These are phyloP conservation scores for Thunnus thynnus DNA, from an alignment of 2,113 vertebrate species.

Conservation along the genomic window DNA sequence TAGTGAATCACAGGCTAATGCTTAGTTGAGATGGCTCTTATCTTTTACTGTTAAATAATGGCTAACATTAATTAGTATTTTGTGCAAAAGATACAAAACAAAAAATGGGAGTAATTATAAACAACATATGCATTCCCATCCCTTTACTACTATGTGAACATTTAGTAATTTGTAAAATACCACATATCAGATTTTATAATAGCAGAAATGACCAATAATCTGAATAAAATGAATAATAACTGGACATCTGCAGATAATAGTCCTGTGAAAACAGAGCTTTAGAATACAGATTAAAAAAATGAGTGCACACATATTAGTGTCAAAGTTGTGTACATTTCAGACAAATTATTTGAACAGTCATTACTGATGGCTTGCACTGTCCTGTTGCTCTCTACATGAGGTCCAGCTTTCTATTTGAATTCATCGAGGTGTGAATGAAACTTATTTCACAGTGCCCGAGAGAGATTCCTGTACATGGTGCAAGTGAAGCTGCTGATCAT, in stretches of 20 bases:
- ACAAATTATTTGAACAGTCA: background rate
- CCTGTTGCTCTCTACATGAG: background rate
- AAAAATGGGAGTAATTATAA: background rate
- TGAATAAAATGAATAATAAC: too few species aligned
- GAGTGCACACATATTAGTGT: background rate
- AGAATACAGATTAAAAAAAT: background rate
- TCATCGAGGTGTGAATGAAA: background rate
- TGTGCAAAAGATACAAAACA: background rate
- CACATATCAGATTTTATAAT: too few species aligned
- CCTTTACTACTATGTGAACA: too few species aligned
- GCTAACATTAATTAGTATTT: background rate
- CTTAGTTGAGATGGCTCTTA: background rate
- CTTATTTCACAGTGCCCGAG: background rate
- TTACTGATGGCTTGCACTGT: background rate
- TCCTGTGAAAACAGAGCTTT: background rate
- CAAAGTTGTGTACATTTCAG: background rate
- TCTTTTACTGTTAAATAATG: constrained; percentile 6
- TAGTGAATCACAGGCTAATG: constrained; percentile 5
- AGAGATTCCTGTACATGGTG: background rate
- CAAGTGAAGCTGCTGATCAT: background rate
- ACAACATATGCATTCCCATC: background rate
- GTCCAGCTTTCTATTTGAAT: background rate
- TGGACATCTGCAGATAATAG: too few species aligned
- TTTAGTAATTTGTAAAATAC: too few species aligned
- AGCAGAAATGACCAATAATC: too few species aligned